phyloP scores from a whole-genome alignment of 2,888 invertebrate genomes.

The Drosophila mimica region DNA sequence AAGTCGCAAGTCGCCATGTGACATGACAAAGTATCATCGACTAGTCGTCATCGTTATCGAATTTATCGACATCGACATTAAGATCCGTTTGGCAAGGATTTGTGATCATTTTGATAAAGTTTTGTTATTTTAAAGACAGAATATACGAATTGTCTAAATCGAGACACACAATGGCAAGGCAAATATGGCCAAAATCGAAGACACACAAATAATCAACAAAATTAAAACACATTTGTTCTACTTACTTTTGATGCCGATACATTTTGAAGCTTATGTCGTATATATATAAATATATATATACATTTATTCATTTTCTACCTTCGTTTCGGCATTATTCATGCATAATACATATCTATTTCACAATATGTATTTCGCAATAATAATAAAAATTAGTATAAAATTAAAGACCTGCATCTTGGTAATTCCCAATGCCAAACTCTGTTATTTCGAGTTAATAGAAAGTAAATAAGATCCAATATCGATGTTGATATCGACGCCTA shows the following conservation, averaged over 20 bases:
- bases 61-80: conserved; percentile 10
- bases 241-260: neutral
- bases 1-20: conserved; percentile 26
- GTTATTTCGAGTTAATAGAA: conserved; percentile 22
- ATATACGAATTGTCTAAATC: neutral
- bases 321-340: conserved; percentile 6
- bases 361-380: conserved; percentile 11
- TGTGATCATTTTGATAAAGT: conserved; percentile 24
- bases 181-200: neutral
- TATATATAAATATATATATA: neutral
- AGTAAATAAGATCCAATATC: conserved; percentile 20
- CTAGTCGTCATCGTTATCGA: conserved; percentile 28
- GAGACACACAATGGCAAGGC: neutral
- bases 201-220: neutral
- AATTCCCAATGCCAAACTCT: conserved; percentile 7
- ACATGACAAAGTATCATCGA: conserved; percentile 41
- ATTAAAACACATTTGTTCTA: neutral
- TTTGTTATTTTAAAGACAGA: neutral
- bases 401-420: neutral
- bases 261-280: neutral
- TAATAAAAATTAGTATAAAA: conserved; percentile 7
- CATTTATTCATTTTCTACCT: neutral
- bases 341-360: conserved; percentile 12
- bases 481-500: neutral
- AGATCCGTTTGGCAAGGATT: conserved; percentile 12